Percentiles rank a stretch among this genome's conserved stretches.
Conservation (phyloP, 2,797 vertebrate genomes). For the Oreonectes daqikongensis region DNA sequence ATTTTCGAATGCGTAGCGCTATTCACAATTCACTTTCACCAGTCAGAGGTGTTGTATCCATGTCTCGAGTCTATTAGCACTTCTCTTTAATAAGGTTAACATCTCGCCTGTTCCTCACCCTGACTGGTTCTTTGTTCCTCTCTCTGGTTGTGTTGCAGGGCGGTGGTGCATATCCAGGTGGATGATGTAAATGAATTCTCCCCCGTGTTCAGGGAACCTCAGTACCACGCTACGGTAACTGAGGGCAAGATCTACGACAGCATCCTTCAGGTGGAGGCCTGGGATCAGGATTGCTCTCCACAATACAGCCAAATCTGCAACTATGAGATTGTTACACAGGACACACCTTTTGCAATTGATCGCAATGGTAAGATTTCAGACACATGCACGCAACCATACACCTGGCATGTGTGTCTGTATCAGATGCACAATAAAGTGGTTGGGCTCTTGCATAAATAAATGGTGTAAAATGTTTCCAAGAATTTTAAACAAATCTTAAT, state of each 20-base stretch:
- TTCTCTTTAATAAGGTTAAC: slow-evolving; percentile 4
- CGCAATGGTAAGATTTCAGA: slow-evolving; percentile 95
- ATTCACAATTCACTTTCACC: background rate
- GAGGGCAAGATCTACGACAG: slow-evolving; percentile 97
- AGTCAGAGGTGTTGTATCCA: slow-evolving; percentile 14
- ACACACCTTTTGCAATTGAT: slow-evolving; percentile 95
- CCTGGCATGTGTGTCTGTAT: no score
- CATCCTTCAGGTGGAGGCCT: slow-evolving; percentile 94
- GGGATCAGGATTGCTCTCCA: slow-evolving; percentile 93
- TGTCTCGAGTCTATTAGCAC: slow-evolving; percentile 21
- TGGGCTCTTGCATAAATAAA: no score
- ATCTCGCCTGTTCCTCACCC: slow-evolving; percentile 19
- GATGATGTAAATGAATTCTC: slow-evolving; percentile 95
- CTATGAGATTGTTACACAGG: slow-evolving; percentile 90
- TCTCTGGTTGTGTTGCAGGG: slow-evolving; percentile 72
- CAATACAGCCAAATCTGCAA: slow-evolving; percentile 99
- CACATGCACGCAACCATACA: no score
- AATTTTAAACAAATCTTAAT: background rate
- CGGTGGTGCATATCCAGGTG: slow-evolving; percentile 96
- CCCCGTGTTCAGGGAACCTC: slow-evolving; percentile 87
- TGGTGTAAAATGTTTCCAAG: background rate
- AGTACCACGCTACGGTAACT: slow-evolving; percentile 86
- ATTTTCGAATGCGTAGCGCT: background rate
- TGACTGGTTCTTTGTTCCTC: slow-evolving; percentile 12
- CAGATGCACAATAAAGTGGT: no score